Conservation (phyloP, 30 jellyfish, hydroid and myxozoan genomes). For the Pseudorhiza aurosa region DNA sequence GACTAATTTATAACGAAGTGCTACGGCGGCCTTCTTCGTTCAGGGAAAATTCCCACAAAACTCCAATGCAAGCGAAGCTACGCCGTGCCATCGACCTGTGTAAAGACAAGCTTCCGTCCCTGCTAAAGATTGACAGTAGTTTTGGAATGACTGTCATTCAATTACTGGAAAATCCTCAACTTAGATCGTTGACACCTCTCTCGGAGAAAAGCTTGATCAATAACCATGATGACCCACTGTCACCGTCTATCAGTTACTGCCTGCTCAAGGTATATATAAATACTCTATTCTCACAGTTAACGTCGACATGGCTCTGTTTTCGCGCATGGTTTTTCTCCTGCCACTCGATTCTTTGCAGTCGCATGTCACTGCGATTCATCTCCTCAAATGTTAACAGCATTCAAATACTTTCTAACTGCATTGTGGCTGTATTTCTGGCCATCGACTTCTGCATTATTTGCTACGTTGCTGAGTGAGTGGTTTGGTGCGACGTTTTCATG, state of each 20-base stretch:
- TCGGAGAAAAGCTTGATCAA: constrained; percentile 37
- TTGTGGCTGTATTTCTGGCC: too few species aligned
- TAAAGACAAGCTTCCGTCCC: constrained; percentile 50
- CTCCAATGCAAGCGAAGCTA: not conserved
- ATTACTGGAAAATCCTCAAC: constrained; percentile 41
- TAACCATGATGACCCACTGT: constrained; percentile 31
- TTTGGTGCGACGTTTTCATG: too few species aligned
- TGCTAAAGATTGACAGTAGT: constrained; percentile 49
- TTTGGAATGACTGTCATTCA: constrained; percentile 59
- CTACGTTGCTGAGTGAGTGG: too few species aligned
- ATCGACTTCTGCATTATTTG: too few species aligned
- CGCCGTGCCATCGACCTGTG: constrained; percentile 52
- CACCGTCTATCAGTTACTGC: constrained; percentile 52
- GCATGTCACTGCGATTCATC: too few species aligned
- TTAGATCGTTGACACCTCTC: constrained; percentile 47
- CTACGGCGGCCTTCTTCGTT: constrained; percentile 3
- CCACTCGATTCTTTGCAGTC: too few species aligned
- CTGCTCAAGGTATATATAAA: constrained; percentile 43
- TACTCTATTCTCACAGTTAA: not conserved
- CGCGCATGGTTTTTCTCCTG: too few species aligned
- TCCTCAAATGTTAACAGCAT: too few species aligned
- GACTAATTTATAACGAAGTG: constrained; percentile 19
- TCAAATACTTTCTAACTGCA: too few species aligned
- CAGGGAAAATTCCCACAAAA: not conserved
- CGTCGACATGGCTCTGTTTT: too few species aligned